Conservation (phyloP, 2,113 vertebrate species). For the Prunella fulvescens region DNA sequence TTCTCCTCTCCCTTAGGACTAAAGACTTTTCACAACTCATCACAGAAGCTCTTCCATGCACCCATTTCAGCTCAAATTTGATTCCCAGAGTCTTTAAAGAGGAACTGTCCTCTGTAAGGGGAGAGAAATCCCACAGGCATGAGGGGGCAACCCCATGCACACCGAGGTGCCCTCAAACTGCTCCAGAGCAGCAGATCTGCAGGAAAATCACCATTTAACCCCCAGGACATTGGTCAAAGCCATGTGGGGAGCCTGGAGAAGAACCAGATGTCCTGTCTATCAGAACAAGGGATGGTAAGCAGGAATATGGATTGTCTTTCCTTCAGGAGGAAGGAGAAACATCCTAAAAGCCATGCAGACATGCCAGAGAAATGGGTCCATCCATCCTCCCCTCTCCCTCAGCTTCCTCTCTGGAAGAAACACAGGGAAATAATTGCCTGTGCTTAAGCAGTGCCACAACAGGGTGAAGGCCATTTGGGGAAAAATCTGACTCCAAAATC, state of each 20-base stretch:
- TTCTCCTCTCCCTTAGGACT: neutral
- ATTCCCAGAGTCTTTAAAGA: neutral
- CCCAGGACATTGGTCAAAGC: neutral
- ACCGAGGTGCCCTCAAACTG: neutral
- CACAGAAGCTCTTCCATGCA: neutral
- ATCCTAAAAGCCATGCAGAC: neutral
- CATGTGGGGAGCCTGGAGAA: neutral
- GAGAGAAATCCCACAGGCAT: neutral
- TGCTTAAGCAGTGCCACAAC: neutral
- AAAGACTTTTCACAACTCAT: neutral
- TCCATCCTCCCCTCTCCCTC: neutral
- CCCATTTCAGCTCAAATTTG: neutral
- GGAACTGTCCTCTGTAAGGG: neutral
- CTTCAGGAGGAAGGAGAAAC: neutral
- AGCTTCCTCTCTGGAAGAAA: neutral
- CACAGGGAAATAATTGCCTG: neutral
- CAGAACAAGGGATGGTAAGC: neutral
- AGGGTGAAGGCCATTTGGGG: neutral
- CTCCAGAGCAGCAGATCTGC: neutral
- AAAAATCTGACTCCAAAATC: neutral
- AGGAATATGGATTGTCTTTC: neutral
- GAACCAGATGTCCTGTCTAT: neutral
- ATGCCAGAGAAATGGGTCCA: neutral
- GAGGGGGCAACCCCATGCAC: neutral
- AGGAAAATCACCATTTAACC: neutral